phyloP scores from a whole-genome alignment of 2,797 vertebrate genomes.

The Falco berigora region DNA sequence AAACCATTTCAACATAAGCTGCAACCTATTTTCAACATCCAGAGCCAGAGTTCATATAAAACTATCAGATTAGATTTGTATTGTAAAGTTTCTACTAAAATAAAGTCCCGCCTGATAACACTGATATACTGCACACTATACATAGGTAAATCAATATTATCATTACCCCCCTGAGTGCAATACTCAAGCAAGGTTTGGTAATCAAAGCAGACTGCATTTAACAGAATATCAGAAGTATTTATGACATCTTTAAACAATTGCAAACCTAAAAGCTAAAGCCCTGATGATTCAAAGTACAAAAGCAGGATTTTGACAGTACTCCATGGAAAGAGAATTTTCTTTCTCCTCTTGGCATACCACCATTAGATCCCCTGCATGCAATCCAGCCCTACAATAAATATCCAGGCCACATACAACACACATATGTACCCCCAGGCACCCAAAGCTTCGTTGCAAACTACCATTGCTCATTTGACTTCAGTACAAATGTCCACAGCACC shows the following conservation, averaged over 20 bases:
- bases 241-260: constrained; percentile 28
- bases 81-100: not conserved
- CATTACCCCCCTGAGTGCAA: not conserved
- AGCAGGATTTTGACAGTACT: not conserved
- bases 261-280: not conserved
- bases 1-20: constrained; percentile 13
- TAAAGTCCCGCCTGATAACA: not conserved
- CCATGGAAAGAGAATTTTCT: not conserved
- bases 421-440: not conserved
- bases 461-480: not conserved
- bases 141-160: not conserved
- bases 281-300: constrained; percentile 4
- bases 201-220: constrained; percentile 24
- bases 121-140: not conserved
- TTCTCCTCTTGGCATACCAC: not conserved
- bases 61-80: constrained; percentile 42
- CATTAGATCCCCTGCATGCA: not conserved
- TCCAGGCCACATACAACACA: not conserved
- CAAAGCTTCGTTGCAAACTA: not conserved
- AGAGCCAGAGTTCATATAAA: constrained; percentile 23
- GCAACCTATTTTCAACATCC: constrained; percentile 16
- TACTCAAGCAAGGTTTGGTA: not conserved
- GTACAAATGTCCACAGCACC: not conserved
- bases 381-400: not conserved
- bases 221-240: constrained; percentile 21